Evolutionary conservation across 2,888 invertebrate genomes (phyloP).

Genomic region (Leucophenga maculata): DNA sequence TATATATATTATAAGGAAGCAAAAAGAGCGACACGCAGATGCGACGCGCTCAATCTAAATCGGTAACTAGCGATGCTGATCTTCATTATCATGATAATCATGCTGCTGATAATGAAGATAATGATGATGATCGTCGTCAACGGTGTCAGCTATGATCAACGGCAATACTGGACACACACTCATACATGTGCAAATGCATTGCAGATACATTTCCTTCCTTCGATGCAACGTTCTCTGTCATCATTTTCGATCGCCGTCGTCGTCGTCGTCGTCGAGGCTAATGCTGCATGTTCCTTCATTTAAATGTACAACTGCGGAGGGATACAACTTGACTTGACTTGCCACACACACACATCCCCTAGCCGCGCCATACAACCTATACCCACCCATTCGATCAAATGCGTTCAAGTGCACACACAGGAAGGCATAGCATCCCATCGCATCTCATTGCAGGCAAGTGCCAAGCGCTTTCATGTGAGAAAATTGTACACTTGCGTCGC

Average conservation of each 20-base stretch:
- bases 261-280: conserved; percentile 40
- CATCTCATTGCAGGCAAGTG: neutral
- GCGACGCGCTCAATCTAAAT: conserved; percentile 61
- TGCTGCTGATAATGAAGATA: neutral
- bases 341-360: neutral
- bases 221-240: conserved; percentile 14
- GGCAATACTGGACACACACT: conserved; percentile 13
- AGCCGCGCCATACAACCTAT: neutral
- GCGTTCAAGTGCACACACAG: conserved; percentile 3
- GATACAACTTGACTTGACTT: conserved; percentile 62
- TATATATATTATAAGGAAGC: neutral
- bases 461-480: conserved; percentile 55
- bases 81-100: conserved; percentile 52
- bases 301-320: conserved; percentile 67
- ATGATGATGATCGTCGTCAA: conserved; percentile 61
- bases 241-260: conserved; percentile 25
- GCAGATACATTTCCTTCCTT: conserved; percentile 23
- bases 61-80: conserved; percentile 51
- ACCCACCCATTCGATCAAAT: neutral
- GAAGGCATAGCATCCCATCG: neutral
- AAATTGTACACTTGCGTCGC: conserved; percentile 58
- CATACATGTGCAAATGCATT: conserved; percentile 12
- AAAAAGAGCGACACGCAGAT: conserved; percentile 42
- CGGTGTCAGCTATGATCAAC: conserved; percentile 64
- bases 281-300: conserved; percentile 65